phyloP scores from a whole-genome alignment of 2,888 invertebrate species.

The Eudasyphora cyanicolor region DNA sequence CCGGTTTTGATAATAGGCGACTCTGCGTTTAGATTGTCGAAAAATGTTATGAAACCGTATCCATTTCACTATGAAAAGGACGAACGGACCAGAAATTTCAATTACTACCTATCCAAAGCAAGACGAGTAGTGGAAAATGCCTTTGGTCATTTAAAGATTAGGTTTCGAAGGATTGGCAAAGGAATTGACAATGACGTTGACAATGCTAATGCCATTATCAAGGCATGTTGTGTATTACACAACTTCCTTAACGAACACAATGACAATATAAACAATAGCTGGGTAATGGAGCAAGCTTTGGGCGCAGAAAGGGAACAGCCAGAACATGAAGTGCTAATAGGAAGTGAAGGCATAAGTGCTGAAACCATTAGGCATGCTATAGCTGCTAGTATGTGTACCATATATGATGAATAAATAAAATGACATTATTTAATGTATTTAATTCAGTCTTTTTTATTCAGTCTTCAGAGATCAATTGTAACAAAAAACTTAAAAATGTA shows the following conservation, averaged over 20 bases:
- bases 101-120: constrained; percentile 19
- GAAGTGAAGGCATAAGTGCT: no score
- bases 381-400: no score
- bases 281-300: no score
- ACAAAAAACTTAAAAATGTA: no score
- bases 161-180: not conserved
- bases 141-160: constrained; percentile 6
- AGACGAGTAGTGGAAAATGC: no score
- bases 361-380: no score
- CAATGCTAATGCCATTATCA: not conserved
- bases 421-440: no score
- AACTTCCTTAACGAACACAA: not conserved
- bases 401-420: no score
- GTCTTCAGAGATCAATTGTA: no score
- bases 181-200: not conserved
- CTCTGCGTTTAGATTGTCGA: constrained; percentile 51
- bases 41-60: constrained; percentile 51
- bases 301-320: no score
- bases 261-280: not conserved
- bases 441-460: no score
- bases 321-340: no score
- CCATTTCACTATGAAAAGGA: constrained; percentile 29
- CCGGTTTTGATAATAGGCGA: constrained; percentile 44
- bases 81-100: constrained; percentile 19
- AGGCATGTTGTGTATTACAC: not conserved